Percentiles rank a stretch among this genome's conserved stretches.
phyloP scores from a whole-genome alignment of 2,888 invertebrate genomes.

The Bhutanitis thaidina region DNA sequence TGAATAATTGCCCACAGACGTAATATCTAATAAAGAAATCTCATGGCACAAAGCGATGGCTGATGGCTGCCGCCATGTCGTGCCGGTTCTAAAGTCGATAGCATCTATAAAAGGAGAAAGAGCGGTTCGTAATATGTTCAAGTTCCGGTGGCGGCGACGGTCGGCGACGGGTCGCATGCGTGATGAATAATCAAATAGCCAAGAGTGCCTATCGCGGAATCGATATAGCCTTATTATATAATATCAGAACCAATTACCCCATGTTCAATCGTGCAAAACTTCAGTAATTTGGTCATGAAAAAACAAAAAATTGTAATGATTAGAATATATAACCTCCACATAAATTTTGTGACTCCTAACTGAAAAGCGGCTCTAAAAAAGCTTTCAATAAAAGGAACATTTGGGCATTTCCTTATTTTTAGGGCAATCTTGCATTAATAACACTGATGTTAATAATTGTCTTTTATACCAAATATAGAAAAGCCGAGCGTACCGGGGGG shows the following conservation, averaged over 20 bases:
- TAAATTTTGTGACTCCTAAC: too few relatives aligned
- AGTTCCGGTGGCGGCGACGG: constrained; percentile 55
- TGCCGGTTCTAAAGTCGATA: constrained; percentile 40
- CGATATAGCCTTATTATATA: constrained; percentile 16
- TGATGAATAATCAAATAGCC: constrained; percentile 46
- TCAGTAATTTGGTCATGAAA: background rate
- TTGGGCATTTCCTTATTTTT: too few relatives aligned
- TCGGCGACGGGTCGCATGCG: constrained; percentile 40
- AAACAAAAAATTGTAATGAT: too few relatives aligned
- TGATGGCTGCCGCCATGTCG: constrained; percentile 28
- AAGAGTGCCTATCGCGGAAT: constrained; percentile 25
- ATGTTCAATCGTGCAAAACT: background rate
- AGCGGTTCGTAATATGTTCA: constrained; percentile 41
- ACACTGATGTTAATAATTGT: too few relatives aligned
- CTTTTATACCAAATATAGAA: too few relatives aligned
- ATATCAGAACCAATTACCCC: constrained; percentile 2
- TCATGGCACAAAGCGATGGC: constrained; percentile 15
- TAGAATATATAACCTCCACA: too few relatives aligned
- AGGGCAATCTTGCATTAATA: too few relatives aligned
- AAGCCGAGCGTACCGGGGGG: too few relatives aligned
- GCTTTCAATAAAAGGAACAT: too few relatives aligned
- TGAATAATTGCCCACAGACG: too few relatives aligned
- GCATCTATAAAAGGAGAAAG: constrained; percentile 53
- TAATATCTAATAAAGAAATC: constrained; percentile 26
- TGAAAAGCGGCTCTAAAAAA: too few relatives aligned